Conservation (phyloP, 2,797 vertebrate species). For the Pachyuromys duprasi region DNA sequence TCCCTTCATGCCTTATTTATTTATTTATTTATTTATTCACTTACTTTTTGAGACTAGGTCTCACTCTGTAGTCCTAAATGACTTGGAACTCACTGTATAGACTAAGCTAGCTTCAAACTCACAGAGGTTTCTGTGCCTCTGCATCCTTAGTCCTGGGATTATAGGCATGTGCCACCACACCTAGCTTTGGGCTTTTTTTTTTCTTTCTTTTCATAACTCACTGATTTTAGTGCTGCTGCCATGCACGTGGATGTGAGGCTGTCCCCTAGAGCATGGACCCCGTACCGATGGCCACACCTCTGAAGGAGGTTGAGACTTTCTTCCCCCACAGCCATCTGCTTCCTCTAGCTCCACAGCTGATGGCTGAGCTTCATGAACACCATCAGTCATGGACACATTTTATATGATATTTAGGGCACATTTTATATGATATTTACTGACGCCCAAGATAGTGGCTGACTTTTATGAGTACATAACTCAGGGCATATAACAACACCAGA, state of each 20-base stretch:
- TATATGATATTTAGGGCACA: too few relatives aligned
- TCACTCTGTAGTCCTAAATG: not conserved
- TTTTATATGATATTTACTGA: not conserved
- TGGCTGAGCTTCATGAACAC: not conserved
- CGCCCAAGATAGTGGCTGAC: not conserved
- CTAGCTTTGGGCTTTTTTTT: not conserved
- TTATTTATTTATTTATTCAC: not conserved
- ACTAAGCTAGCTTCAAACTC: not conserved
- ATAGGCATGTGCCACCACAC: not conserved
- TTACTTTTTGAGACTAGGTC: not conserved
- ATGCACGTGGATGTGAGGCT: not conserved
- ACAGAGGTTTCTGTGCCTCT: not conserved
- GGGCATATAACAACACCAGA: not conserved
- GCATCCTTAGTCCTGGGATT: not conserved
- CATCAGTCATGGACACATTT: not conserved
- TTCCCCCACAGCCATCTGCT: not conserved
- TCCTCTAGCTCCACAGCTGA: not conserved
- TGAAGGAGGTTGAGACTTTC: not conserved
- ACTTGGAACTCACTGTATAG: not conserved
- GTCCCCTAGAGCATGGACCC: not conserved
- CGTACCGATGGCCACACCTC: not conserved
- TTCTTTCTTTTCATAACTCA: not conserved
- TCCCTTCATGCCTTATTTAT: not conserved
- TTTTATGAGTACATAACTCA: not conserved
- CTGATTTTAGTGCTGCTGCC: not conserved